phyloP scores from a whole-genome alignment of 2,888 invertebrate species.

The Tanaodytes sp. region DNA sequence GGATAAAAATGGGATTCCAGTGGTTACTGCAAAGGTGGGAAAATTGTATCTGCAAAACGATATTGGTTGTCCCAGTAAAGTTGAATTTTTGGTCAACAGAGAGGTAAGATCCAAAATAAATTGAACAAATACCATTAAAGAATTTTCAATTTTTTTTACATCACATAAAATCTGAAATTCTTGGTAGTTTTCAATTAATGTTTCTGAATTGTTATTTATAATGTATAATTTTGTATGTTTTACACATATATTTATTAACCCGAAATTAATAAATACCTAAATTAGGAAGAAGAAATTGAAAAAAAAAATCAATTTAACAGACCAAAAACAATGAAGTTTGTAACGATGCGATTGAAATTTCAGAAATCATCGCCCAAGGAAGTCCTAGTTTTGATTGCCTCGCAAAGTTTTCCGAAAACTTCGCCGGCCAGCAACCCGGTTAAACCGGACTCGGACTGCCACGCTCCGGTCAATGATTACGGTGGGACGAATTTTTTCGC shows the following conservation, averaged over 20 bases:
- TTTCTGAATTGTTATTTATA: too few species aligned
- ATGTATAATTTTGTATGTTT: too few species aligned
- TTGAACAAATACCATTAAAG: too few species aligned
- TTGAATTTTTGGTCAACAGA: conserved; percentile 64
- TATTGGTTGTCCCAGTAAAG: conserved; percentile 73
- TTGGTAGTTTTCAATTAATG: too few species aligned
- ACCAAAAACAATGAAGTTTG: too few species aligned
- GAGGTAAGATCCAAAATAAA: conserved; percentile 61
- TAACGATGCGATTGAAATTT: too few species aligned
- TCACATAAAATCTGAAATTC: too few species aligned
- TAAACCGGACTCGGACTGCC: conserved; percentile 38
- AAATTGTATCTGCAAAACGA: conserved; percentile 76
- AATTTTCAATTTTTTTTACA: too few species aligned
- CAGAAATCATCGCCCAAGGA: conserved; percentile 38
- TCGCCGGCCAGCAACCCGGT: conserved; percentile 36
- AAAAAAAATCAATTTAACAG: too few species aligned
- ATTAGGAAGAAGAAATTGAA: too few species aligned
- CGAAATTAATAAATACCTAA: too few species aligned
- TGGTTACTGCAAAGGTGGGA: conserved; percentile 61
- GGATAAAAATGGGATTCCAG: conserved; percentile 67
- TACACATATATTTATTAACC: too few species aligned
- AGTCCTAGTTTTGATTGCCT: conserved; percentile 32
- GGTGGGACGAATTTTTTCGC: background rate
- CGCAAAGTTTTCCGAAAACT: conserved; percentile 42
- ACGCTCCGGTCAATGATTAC: conserved; percentile 3